phyloP scores from a whole-genome alignment of 1,140 invertebrate species.

The Heterodera carotae region DNA sequence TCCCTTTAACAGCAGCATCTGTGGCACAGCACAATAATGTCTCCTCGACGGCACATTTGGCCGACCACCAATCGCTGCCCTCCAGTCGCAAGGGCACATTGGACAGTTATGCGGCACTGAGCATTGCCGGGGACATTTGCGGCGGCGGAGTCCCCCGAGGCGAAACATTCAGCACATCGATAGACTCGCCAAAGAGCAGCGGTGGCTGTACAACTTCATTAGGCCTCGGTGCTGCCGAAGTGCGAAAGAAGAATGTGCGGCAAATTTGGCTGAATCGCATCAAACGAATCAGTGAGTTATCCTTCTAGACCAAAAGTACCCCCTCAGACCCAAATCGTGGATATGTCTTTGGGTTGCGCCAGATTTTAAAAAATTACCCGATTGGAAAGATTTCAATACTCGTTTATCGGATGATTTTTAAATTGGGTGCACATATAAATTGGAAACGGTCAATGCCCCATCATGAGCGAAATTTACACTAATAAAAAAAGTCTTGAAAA shows the following conservation, averaged over 20 bases:
- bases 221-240: not conserved
- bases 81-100: constrained; percentile 21
- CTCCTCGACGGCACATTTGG: not conserved
- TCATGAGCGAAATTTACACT: too few relatives aligned
- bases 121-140: not conserved
- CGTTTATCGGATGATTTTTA: too few relatives aligned
- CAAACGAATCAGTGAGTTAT: constrained; percentile 24
- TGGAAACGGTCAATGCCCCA: too few relatives aligned
- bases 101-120: constrained; percentile 9
- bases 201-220: not conserved
- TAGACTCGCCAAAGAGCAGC: constrained; percentile 26
- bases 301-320: too few relatives aligned
- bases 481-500: too few relatives aligned
- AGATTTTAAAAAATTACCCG: too few relatives aligned
- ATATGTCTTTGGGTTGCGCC: too few relatives aligned
- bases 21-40: constrained; percentile 1
- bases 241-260: constrained; percentile 6
- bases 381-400: too few relatives aligned
- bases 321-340: too few relatives aligned
- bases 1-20: not conserved
- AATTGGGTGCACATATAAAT: too few relatives aligned
- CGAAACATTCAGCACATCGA: constrained; percentile 23
- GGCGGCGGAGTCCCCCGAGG: not conserved
- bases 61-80: not conserved
- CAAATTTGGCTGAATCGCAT: constrained; percentile 27